Evolutionary conservation across 2,113 vertebrate species (phyloP).

Genomic region (Thalassarche chlororhynchos): DNA sequence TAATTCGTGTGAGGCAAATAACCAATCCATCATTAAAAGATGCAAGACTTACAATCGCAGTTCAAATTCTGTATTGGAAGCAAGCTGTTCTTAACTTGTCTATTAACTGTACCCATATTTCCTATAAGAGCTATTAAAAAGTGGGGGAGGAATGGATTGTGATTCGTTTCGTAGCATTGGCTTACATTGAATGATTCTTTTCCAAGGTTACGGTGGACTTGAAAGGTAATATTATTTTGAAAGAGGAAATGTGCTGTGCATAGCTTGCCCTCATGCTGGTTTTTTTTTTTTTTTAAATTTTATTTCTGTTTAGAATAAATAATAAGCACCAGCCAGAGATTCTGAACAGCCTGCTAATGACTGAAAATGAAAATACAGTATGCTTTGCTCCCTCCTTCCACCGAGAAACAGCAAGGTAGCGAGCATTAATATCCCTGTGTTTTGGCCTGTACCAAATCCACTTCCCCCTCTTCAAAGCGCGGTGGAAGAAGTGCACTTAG

Average conservation of each 20-base stretch:
- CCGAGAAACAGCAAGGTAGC: background rate
- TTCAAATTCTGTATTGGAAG: background rate
- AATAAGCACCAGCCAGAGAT: background rate
- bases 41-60: background rate
- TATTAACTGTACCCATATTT: background rate
- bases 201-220: slow-evolving; percentile 21
- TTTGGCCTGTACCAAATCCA: slow-evolving; percentile 53
- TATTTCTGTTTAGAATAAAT: slow-evolving; percentile 32
- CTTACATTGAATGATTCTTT: background rate
- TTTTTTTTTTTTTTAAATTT: background rate
- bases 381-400: background rate
- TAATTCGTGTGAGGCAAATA: background rate
- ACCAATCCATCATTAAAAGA: background rate
- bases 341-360: slow-evolving; percentile 23
- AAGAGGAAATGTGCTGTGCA: background rate
- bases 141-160: background rate
- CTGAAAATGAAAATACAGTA: background rate
- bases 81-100: background rate
- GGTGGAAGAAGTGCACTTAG: background rate
- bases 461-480: background rate
- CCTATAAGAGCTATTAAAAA: background rate
- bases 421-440: background rate
- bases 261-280: background rate
- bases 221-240: background rate
- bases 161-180: background rate